phyloP scores from a whole-genome alignment of 1,140 invertebrate species.

The Pseudomyrmex concolor region DNA sequence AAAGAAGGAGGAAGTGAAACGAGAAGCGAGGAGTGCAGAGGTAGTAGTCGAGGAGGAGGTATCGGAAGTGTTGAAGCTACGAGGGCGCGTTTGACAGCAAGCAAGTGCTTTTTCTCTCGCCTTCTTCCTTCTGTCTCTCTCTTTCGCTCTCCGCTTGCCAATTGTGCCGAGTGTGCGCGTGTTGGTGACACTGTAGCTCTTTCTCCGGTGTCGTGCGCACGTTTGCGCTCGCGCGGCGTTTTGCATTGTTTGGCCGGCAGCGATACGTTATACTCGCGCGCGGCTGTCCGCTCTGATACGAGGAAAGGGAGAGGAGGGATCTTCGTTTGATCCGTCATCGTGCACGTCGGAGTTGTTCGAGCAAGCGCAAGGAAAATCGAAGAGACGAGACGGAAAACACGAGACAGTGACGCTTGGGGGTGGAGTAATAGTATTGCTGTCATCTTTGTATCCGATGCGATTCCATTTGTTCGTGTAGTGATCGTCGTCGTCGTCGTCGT shows the following conservation, averaged over 20 bases:
- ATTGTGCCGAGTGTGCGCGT: slow-evolving; percentile 17
- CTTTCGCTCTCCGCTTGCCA: slow-evolving; percentile 10
- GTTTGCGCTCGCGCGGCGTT: slow-evolving; percentile 60
- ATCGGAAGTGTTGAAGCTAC: slow-evolving; percentile 67
- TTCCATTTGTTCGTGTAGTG: slow-evolving; percentile 30
- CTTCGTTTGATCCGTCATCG: background rate
- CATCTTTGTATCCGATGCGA: slow-evolving; percentile 39
- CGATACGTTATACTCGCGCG: slow-evolving; percentile 46
- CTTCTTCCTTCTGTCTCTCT: slow-evolving; percentile 15
- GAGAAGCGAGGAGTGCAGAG: slow-evolving; percentile 48
- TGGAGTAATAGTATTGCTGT: slow-evolving; percentile 60
- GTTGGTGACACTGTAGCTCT: slow-evolving; percentile 24
- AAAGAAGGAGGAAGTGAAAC: slow-evolving; percentile 44
- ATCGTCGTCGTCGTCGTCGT: slow-evolving; percentile 40
- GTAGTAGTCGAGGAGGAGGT: slow-evolving; percentile 14
- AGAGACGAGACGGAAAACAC: slow-evolving; percentile 25
- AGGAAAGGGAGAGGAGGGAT: slow-evolving; percentile 24
- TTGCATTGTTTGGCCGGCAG: slow-evolving; percentile 56
- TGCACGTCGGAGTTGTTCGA: background rate
- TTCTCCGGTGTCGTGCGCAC: slow-evolving; percentile 44
- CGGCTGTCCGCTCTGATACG: slow-evolving; percentile 38
- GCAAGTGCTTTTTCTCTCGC: slow-evolving; percentile 64
- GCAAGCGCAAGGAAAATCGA: background rate
- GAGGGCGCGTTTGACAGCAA: slow-evolving; percentile 64
- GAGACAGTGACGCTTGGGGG: slow-evolving; percentile 48